Evolutionary conservation across 30 jellyfish, hydroid and myxozoan species (phyloP), one percentile per base, ranked within the genome.

Genomic region (Turritopsis rubra): DNA sequence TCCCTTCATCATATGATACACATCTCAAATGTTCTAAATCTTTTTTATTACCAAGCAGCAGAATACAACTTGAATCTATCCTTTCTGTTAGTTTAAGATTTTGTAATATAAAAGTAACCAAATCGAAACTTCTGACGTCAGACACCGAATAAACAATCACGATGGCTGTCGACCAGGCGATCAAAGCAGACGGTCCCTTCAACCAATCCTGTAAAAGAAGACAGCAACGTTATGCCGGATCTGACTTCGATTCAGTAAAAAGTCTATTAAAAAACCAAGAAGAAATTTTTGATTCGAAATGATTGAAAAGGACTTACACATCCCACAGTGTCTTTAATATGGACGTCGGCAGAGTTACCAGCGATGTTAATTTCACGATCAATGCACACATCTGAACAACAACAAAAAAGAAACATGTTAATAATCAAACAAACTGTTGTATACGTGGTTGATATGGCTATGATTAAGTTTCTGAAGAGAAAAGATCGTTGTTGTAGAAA

Each of bases 101-200:
- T 80, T 87, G 88, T 21, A 91, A 66, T 16, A 91, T 83, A 52
- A 78, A 83, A 29, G 83, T 89, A 21, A 95, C 97, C 19, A 83
- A 89, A 16, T 66, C 77, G 86, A 91, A 91, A 70, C 96, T 86
- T 72, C 85, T 79, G 21, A 86, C 80, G 70, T 91, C 89, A 23
- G 96, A 82, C 1, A 91, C 97, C 9, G 97, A 91, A 54, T 91
- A 91, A 52, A 91, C 96, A 25, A 91, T 89, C 22, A 83, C 90
- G 17, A 91, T 73, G 21, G 97, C 97, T 1, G 95, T 75, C 54
- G 97, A 93, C 97, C 97, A 91, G 79, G 81, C 92, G 20, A 91
- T 86, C 22, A 91, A 76, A 7, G 91, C 82, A 52, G 94, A 78
- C 52, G 97, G 97, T 18, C 92, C 95, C 1, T 86, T 88, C 71